These are phyloP conservation scores for Solea solea DNA, from an alignment of 2,113 vertebrate genomes.

Conservation along the genomic window DNA sequence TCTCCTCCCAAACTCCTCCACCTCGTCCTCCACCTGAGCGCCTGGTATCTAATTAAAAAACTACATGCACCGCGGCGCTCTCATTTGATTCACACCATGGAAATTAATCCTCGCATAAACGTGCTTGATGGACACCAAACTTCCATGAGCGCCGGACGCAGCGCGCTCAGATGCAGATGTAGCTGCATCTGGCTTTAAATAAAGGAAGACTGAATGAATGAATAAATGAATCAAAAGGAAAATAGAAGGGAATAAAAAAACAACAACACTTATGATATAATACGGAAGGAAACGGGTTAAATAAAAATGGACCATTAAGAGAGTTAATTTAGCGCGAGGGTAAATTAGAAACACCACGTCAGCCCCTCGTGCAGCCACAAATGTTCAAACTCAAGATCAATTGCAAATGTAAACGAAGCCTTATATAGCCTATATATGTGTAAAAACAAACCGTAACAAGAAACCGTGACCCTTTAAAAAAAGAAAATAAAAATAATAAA, in stretches of 20 bases:
- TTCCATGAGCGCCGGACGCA: slow-evolving; percentile 14
- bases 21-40: slow-evolving; percentile 79
- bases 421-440: no score
- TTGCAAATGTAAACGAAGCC: not conserved
- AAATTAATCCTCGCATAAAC: slow-evolving; percentile 98
- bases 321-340: not conserved
- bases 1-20: not conserved
- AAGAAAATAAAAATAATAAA: not conserved
- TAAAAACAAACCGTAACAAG: no score
- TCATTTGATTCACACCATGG: slow-evolving; percentile 95
- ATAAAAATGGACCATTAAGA: not conserved
- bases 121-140: slow-evolving; percentile 90
- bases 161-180: no score
- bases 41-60: slow-evolving; percentile 96
- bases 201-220: not conserved
- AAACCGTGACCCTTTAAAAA: no score
- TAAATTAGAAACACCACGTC: not conserved
- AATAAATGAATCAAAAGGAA: not conserved
- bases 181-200: slow-evolving; percentile 4
- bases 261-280: slow-evolving; percentile 1
- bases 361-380: no score
- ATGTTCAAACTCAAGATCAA: not conserved
- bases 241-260: not conserved
- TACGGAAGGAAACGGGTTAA: slow-evolving; percentile 8
- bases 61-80: slow-evolving; percentile 92